Evolutionary conservation across 2,888 invertebrate species (phyloP), one percentile per base, ranked within the genome.

Genomic region (Euplagia quadripunctaria): DNA sequence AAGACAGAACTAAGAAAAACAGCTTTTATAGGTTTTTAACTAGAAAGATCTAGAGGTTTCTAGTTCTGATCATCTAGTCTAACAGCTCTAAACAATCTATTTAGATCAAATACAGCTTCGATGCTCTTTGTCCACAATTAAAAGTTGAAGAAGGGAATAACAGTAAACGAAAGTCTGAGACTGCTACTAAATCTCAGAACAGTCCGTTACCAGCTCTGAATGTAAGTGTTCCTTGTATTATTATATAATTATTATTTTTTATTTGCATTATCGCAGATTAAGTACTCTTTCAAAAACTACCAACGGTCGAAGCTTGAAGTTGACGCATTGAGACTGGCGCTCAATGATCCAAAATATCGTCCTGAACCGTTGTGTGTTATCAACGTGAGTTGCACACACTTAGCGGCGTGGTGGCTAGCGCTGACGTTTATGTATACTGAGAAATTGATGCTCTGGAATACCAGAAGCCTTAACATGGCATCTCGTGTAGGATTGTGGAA

Each of bases 91-190:
- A 76, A 77, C 65, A 78, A 80, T 75, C 58, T 77, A 92, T 92
- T 84, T 95, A 98, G 98, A 97, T 98, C 89, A 97, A 97, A 89
- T 98, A 98, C 96, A 97, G 96, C 91, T 98, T 98, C 92, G 96
- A 97, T 70, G 97, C 97, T 76, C 97, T 97, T 94, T 97, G 97
- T 89, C 97, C 97, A 64, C 96, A 96, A 93, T 94, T 97, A 88
- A 96, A 96, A 86, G 96, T 96, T 89, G 96, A 97, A 89, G 97
- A 97, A 85, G 96, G 91, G 94, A 96, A 87, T 95, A 97, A 90
- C 71, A 80, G 66, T 70, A 79, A 80, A 76, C 79, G 83, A 93
- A 97, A 94, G 96, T 96, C 92, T 93, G 96, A 91, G 94, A 96
- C 79, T 79, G 85, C 90, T 69, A 81, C 87, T 49, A 91, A 96